These are phyloP conservation scores for Scaptomyza graminum DNA, from an alignment of 1,140 invertebrate species.

Conservation along the genomic window DNA sequence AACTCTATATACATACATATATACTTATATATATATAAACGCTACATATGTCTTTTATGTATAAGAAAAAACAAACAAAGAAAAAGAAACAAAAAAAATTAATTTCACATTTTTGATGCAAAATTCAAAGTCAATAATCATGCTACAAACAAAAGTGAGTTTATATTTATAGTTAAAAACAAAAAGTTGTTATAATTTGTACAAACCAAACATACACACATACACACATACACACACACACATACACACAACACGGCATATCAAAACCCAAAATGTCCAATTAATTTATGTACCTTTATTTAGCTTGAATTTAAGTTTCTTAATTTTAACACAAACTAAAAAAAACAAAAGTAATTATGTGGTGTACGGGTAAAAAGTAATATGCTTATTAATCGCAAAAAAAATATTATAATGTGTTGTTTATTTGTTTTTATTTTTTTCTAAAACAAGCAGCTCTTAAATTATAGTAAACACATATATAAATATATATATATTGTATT, in stretches of 20 bases:
- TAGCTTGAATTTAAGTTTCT: slow-evolving; percentile 49
- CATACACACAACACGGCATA: slow-evolving; percentile 61
- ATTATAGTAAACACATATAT: slow-evolving; percentile 3
- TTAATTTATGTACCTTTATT: slow-evolving; percentile 72
- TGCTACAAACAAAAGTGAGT: slow-evolving; percentile 13
- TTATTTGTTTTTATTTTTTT: slow-evolving; percentile 27
- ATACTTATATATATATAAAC: background rate
- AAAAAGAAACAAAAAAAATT: slow-evolving; percentile 31
- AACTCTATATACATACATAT: slow-evolving; percentile 30
- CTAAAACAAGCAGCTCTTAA: slow-evolving; percentile 13
- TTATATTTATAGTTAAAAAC: slow-evolving; percentile 41
- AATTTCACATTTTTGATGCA: slow-evolving; percentile 42
- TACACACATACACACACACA: slow-evolving; percentile 14
- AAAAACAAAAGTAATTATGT: slow-evolving; percentile 46
- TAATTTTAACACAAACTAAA: slow-evolving; percentile 32
- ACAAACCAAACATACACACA: slow-evolving; percentile 28
- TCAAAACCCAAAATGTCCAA: slow-evolving; percentile 70
- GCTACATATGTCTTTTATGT: slow-evolving; percentile 6
- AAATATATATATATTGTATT: too few relatives aligned
- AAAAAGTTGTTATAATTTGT: slow-evolving; percentile 52
- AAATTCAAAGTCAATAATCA: slow-evolving; percentile 36
- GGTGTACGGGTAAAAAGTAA: slow-evolving; percentile 67
- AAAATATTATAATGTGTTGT: slow-evolving; percentile 16
- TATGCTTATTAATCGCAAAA: slow-evolving; percentile 8
- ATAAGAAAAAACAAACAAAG: slow-evolving; percentile 53